phyloP scores from a whole-genome alignment of 2,888 invertebrate genomes.

The Isotomurus palustris region DNA sequence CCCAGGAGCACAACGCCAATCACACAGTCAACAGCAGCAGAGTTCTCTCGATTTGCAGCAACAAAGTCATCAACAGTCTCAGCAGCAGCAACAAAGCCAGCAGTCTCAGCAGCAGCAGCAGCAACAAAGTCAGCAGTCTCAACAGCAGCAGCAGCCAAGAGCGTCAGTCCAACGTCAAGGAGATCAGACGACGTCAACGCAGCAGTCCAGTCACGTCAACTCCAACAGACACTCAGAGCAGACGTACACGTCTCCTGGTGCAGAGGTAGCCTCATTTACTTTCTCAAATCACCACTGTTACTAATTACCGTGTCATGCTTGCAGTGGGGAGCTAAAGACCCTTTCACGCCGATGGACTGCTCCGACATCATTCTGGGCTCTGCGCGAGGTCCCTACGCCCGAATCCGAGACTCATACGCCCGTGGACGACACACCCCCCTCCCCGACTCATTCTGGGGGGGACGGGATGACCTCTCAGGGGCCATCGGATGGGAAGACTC shows the following conservation, averaged over 20 bases:
- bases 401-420: slow-evolving; percentile 57
- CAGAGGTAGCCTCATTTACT: too few species aligned
- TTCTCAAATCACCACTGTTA: too few species aligned
- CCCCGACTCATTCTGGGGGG: slow-evolving; percentile 81
- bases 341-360: slow-evolving; percentile 91
- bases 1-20: background rate
- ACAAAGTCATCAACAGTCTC: background rate
- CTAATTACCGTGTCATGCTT: too few species aligned
- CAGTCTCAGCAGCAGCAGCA: background rate
- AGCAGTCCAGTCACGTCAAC: background rate
- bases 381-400: slow-evolving; percentile 72
- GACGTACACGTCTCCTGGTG: too few species aligned
- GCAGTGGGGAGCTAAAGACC: slow-evolving; percentile 35
- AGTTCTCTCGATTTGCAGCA: background rate
- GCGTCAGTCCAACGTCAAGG: background rate
- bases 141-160: background rate
- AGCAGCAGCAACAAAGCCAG: background rate
- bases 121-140: background rate
- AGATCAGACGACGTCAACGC: background rate
- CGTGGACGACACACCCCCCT: slow-evolving; percentile 30
- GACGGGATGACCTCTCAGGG: slow-evolving; percentile 78
- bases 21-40: background rate
- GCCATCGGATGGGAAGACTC: slow-evolving; percentile 82
- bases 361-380: slow-evolving; percentile 89
- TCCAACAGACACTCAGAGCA: too few species aligned